Evolutionary conservation across 2,797 vertebrate genomes (phyloP).

Genomic region (Semaprochilodus insignis): DNA sequence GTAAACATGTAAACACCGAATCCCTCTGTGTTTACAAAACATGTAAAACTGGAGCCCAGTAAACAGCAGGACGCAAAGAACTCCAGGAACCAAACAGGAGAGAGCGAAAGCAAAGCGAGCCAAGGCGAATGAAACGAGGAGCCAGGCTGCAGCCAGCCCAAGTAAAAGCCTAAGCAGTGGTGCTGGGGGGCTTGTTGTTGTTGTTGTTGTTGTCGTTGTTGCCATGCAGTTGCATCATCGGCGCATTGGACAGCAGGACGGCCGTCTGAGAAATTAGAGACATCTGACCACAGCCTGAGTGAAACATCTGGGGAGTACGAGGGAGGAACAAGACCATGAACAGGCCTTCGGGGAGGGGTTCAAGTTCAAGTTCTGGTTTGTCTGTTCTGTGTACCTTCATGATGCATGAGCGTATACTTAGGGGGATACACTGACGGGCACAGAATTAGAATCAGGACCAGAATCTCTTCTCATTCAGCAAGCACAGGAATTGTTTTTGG

Average conservation of each 20-base stretch:
- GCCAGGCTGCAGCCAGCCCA: not conserved
- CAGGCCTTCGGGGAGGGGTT: not conserved
- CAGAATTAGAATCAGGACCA: too few species aligned
- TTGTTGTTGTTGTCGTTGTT: conserved; percentile 31
- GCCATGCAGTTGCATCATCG: conserved; percentile 55
- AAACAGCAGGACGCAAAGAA: too few species aligned
- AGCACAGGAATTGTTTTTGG: too few species aligned
- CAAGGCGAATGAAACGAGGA: not conserved
- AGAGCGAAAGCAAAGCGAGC: not conserved
- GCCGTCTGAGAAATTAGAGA: conserved; percentile 49
- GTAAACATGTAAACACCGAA: too few species aligned
- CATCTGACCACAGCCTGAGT: conserved; percentile 34
- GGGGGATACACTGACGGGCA: too few species aligned
- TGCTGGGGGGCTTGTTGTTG: not conserved
- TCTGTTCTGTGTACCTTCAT: too few species aligned
- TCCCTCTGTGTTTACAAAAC: too few species aligned
- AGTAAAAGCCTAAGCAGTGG: conserved; percentile 5
- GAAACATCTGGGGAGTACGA: not conserved
- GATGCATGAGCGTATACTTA: too few species aligned
- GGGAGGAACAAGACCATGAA: not conserved
- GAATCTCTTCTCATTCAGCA: too few species aligned
- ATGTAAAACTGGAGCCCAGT: too few species aligned
- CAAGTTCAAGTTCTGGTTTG: too few species aligned
- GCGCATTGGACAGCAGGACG: conserved; percentile 41
- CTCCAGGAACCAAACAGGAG: not conserved